Evolutionary conservation across 2,113 vertebrate genomes (phyloP).

Genomic region (Austrofundulus limnaeus): DNA sequence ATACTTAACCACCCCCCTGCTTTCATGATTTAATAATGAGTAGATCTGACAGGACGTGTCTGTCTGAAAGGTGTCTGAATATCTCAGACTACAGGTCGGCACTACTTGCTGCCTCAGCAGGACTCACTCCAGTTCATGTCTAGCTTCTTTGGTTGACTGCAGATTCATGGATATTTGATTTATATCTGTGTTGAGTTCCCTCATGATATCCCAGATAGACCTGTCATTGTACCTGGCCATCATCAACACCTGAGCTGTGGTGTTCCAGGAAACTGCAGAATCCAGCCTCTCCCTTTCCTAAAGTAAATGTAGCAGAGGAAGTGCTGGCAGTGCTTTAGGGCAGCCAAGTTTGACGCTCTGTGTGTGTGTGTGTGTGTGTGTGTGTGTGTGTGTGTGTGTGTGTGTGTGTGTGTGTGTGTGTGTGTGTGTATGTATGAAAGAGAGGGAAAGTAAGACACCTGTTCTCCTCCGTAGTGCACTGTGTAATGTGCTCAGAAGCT

Average conservation of each 20-base stretch:
- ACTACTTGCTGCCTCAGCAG: slow-evolving; percentile 52
- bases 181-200: slow-evolving; percentile 4
- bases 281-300: slow-evolving; percentile 62
- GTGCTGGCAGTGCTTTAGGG: slow-evolving; percentile 18
- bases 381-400: no score
- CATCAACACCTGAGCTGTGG: slow-evolving; percentile 56
- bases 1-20: no score
- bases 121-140: slow-evolving; percentile 23
- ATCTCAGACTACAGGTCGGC: slow-evolving; percentile 31
- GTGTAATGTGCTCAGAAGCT: slow-evolving; percentile 56
- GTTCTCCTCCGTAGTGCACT: slow-evolving; percentile 60
- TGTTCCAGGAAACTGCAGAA: slow-evolving; percentile 51
- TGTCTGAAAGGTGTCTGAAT: slow-evolving; percentile 43
- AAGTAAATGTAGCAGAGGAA: slow-evolving; percentile 55
- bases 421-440: no score
- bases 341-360: slow-evolving; percentile 7
- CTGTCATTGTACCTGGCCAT: slow-evolving; percentile 64
- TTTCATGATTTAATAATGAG: no score
- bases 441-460: slow-evolving; percentile 63
- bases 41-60: slow-evolving; percentile 45
- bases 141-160: slow-evolving; percentile 31
- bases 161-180: slow-evolving; percentile 68
- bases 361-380: slow-evolving; percentile 3
- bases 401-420: slow-evolving; percentile 6
- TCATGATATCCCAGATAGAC: slow-evolving; percentile 49